Base-by-base conservation (phyloP, 2,797 vertebrate genomes). In the Sparus aurata region DNA sequence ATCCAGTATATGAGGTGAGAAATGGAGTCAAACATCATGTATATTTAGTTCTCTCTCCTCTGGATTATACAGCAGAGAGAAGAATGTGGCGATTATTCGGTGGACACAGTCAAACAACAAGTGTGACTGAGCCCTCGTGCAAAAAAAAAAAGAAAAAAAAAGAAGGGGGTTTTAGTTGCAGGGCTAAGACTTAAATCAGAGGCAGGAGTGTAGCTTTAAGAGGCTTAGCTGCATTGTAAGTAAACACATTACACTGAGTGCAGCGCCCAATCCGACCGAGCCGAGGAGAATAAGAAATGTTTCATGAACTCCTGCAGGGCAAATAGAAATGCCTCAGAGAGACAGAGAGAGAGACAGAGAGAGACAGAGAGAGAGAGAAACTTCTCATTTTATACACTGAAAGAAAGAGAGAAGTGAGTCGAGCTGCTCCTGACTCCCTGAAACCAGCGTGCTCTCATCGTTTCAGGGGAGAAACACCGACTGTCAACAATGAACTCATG, bases 201-300 rank as follows among this genome's bases (percentile, higher is more conserved):
- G 71, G 77, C 77, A 84, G 85, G 77, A 77, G 84, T 60, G 85
- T 46, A 77, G 77, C 74, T 85, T 86, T 87, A 83, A 91, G 70
- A 73, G 12, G 82, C 76, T 88, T 86, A 86, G 77, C 67, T 12
- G 67, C 77, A 79, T 80, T 87, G 79, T 87, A 59, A 82, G 82
- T 85, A 89, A 91, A 91, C 80, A 89, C 78, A 82, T 85, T 81
- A 86, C 75, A 89, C 68, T 38, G 50, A 12, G 65, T 3, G 71
- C 34, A 30, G 22, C 46, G 70, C 73, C 30, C 68, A 72, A 77
- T 60, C 45, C 25, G 3, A 61, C 34, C 1, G 45, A 67, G 72
- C 38, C 38, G 69, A 82, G 67, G 12, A 41, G 62, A 87, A 70
- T 69, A 76, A 58, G 64, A 89, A 78, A 83, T 58, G 73, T 61